These are phyloP conservation scores for Caretta caretta DNA, from an alignment of 2,113 vertebrate species.

Conservation along the genomic window DNA sequence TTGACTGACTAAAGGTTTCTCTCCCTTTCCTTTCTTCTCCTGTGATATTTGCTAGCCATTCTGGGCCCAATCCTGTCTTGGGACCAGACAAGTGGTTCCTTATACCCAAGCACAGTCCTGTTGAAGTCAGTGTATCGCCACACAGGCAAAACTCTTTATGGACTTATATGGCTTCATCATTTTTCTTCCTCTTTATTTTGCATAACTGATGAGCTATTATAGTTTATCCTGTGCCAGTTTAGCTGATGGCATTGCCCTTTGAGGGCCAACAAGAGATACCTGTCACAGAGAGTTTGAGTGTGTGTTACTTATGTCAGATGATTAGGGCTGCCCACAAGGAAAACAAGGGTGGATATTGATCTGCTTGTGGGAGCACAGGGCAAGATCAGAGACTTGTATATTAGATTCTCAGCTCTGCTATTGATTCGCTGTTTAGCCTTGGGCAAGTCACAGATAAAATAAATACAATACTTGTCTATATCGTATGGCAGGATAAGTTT, in stretches of 20 bases:
- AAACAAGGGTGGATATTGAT: background rate
- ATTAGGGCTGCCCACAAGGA: background rate
- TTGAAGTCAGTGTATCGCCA: background rate
- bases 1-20: background rate
- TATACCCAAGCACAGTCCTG: background rate
- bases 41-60: background rate
- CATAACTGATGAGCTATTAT: background rate
- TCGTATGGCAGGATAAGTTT: background rate
- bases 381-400: background rate
- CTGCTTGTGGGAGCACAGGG: background rate
- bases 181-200: background rate
- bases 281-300: no score
- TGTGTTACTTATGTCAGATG: background rate
- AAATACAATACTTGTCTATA: background rate
- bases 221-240: background rate
- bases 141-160: background rate
- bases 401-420: background rate
- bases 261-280: background rate
- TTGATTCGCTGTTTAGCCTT: background rate
- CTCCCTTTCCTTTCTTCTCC: constrained; percentile 9
- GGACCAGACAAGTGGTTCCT: background rate
- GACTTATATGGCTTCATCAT: background rate
- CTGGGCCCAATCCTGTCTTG: background rate
- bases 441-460: background rate
- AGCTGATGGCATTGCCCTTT: background rate